These are phyloP conservation scores for Syngnathus floridae DNA, from an alignment of 2,113 vertebrate species.

Conservation along the genomic window DNA sequence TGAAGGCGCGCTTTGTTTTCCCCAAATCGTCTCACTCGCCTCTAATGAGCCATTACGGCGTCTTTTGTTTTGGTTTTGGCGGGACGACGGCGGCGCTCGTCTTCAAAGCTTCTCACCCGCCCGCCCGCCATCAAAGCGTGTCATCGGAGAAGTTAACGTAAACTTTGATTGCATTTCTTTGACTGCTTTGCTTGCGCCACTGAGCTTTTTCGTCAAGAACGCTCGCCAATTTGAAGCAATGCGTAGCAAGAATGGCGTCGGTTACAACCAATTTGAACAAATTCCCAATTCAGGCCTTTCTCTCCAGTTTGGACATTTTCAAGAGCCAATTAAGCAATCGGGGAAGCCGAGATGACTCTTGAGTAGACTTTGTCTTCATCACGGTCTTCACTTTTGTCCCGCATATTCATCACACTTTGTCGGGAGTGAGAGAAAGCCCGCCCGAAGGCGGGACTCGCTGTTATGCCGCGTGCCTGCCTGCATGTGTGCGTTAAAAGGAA, in stretches of 20 bases:
- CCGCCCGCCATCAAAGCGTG: background rate
- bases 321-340: background rate
- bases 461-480: constrained; percentile 9
- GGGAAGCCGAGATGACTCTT: too few relatives aligned
- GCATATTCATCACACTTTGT: constrained; percentile 73
- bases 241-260: too few relatives aligned
- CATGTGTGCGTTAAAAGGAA: constrained; percentile 69
- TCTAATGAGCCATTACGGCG: constrained; percentile 71
- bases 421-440: constrained; percentile 73
- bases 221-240: too few relatives aligned
- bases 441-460: constrained; percentile 57
- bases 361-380: background rate
- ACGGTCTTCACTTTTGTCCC: constrained; percentile 60
- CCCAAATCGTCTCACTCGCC: constrained; percentile 67
- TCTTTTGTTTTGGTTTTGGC: constrained; percentile 28
- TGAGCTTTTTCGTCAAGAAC: background rate
- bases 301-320: constrained; percentile 40
- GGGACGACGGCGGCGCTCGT: background rate
- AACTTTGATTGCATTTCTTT: background rate
- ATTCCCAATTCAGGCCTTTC: too few relatives aligned
- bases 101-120: background rate
- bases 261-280: too few relatives aligned
- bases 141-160: background rate
- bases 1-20: constrained; percentile 73
- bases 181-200: background rate